These are phyloP conservation scores for Nebria brevicollis DNA, from an alignment of 2,888 invertebrate genomes.

Conservation along the genomic window DNA sequence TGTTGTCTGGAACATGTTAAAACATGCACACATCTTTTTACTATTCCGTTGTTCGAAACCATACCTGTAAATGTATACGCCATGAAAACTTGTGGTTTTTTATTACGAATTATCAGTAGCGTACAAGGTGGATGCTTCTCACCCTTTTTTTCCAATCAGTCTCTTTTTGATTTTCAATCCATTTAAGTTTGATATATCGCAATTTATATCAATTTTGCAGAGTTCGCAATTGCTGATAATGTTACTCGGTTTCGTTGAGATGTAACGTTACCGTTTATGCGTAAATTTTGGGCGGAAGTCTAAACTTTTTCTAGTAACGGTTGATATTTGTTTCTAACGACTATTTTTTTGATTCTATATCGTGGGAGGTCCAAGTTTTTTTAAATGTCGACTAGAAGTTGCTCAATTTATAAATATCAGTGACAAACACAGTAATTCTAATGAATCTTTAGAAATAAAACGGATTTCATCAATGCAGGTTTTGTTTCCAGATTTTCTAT, in stretches of 20 bases:
- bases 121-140: neutral
- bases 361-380: slow-evolving; percentile 16
- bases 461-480: neutral
- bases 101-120: neutral
- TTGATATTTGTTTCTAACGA: slow-evolving; percentile 11
- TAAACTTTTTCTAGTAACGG: slow-evolving; percentile 14
- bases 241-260: no score
- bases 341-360: neutral
- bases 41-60: neutral
- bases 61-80: neutral
- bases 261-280: neutral
- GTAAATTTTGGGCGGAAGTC: slow-evolving; percentile 4
- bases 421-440: slow-evolving; percentile 6
- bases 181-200: no score
- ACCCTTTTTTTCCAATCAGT: no score
- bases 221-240: no score
- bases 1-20: slow-evolving; percentile 3
- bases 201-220: no score
- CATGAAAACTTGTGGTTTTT: slow-evolving; percentile 1
- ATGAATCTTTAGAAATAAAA: neutral
- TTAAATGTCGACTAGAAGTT: neutral
- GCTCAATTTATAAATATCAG: neutral
- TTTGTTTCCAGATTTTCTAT: neutral
- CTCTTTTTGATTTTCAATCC: no score
- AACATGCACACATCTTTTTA: slow-evolving; percentile 4